Base-by-base conservation (phyloP, 2,113 vertebrate genomes). In the Pseudonaja textilis region DNA sequence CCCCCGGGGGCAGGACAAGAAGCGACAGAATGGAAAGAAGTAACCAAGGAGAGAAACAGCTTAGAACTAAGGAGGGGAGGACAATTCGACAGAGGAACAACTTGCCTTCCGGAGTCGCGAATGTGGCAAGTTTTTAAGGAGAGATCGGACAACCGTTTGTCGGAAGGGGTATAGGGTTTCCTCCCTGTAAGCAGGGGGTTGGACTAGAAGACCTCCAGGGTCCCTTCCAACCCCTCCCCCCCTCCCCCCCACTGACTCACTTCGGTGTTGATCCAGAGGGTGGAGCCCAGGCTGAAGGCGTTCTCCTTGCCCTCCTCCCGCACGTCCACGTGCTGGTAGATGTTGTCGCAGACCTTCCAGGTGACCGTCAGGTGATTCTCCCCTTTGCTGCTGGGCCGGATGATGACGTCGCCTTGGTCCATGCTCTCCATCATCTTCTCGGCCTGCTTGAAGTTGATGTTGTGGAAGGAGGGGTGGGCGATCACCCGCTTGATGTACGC, bases 361-460 rank as follows among this genome's bases (percentile, higher is more conserved):
- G 99, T 99, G 95, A 99, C 99, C 0, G 99, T 99, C 56, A 99
- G 97, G 87, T 99, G 99, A 96, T 99, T 99, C 95, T 99, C 99
- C 3, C 99, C 99, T 94, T 99, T 99, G 97, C 99, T 99, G 96
- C 99, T 99, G 1, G 99, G 99, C 54, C 99, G 97, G 96, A 99
- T 99, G 89, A 99, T 99, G 94, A 99, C 98, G 34, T 99, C 99
- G 55, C 99, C 99, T 97, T 99, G 99, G 97, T 99, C 99, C 98
- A 99, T 98, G 23, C 98, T 98, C 97, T 99, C 99, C 99, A 99
- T 99, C 99, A 99, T 99, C 97, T 99, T 99, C 97, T 99, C 99
- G 0, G 99, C 99, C 97, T 99, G 99, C 97, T 99, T 99, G 96
- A 99, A 99, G 97, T 99, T 99, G 92, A 99, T 99, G 95, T 99